phyloP scores from a whole-genome alignment of 2,797 vertebrate genomes.

The Toxotes lorentzi region DNA sequence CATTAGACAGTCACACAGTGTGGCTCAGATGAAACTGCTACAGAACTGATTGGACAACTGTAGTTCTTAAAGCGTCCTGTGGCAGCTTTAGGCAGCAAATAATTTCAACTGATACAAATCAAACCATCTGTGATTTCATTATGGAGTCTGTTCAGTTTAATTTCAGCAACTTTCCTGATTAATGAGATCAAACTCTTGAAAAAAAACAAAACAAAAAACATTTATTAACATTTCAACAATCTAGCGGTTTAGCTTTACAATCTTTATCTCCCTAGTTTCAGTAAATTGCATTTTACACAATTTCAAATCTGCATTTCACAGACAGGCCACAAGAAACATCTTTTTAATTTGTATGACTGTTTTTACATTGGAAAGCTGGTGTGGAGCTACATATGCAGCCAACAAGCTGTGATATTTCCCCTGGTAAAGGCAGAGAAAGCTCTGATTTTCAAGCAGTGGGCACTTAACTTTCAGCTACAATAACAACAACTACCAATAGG shows the following conservation, averaged over 20 bases:
- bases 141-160: not conserved
- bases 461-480: slow-evolving; percentile 14
- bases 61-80: slow-evolving; percentile 12
- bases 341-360: not conserved
- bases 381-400: not conserved
- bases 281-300: not conserved
- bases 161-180: slow-evolving; percentile 1
- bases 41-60: slow-evolving; percentile 12
- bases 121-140: not conserved
- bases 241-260: not conserved
- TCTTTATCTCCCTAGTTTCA: not conserved
- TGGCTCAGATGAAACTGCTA: not conserved
- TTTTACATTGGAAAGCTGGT: not conserved
- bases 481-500: slow-evolving; percentile 68
- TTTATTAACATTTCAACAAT: not conserved
- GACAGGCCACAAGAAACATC: not conserved
- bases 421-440: not conserved
- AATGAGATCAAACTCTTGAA: slow-evolving; percentile 3
- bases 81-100: not conserved
- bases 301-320: not conserved
- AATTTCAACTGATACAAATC: not conserved
- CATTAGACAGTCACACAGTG: not conserved
- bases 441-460: not conserved
- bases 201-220: too few relatives aligned
- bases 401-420: not conserved